These are phyloP conservation scores for Meleagris gallopavo DNA, from an alignment of 2,113 vertebrate species.

Conservation along the genomic window DNA sequence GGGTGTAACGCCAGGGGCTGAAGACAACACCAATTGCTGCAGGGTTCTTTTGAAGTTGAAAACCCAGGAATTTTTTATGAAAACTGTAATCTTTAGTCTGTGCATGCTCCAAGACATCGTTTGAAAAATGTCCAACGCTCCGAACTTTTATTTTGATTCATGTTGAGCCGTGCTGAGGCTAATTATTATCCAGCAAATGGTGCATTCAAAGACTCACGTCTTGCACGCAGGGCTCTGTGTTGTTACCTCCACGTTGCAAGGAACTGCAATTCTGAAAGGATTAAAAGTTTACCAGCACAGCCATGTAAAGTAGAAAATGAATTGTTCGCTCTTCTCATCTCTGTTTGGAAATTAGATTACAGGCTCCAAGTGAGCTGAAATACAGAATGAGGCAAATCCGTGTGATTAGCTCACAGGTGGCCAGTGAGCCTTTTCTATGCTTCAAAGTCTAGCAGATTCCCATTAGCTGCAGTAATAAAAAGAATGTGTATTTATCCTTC, in stretches of 20 bases:
- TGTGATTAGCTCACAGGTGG: conserved; percentile 51
- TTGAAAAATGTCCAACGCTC: not conserved
- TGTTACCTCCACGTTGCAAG: not conserved
- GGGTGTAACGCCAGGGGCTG: not conserved
- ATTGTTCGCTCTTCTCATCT: conserved; percentile 49
- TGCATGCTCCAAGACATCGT: not conserved
- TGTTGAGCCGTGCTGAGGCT: not conserved
- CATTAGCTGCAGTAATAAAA: conserved; percentile 77
- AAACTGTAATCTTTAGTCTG: not conserved
- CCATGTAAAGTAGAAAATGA: conserved; percentile 34
- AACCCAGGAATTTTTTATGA: not conserved
- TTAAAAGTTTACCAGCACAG: conserved; percentile 39
- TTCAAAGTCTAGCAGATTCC: conserved; percentile 78
- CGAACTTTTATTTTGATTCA: not conserved
- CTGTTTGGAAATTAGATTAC: conserved; percentile 64
- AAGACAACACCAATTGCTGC: not conserved
- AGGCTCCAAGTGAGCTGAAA: conserved; percentile 23
- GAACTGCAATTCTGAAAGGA: conserved; percentile 47
- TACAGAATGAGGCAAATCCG: conserved; percentile 49
- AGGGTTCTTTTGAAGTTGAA: not conserved
- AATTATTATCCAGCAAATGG: conserved; percentile 9
- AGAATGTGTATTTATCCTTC: conserved; percentile 77
- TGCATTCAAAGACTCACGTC: not conserved
- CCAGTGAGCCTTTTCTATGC: conserved; percentile 54
- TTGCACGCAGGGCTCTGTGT: not conserved